Percentiles rank a stretch among this genome's conserved stretches.
Conservation (phyloP, 37 sponge, comb jelly and placozoan genomes). For the Cliona cf. orientalis region DNA sequence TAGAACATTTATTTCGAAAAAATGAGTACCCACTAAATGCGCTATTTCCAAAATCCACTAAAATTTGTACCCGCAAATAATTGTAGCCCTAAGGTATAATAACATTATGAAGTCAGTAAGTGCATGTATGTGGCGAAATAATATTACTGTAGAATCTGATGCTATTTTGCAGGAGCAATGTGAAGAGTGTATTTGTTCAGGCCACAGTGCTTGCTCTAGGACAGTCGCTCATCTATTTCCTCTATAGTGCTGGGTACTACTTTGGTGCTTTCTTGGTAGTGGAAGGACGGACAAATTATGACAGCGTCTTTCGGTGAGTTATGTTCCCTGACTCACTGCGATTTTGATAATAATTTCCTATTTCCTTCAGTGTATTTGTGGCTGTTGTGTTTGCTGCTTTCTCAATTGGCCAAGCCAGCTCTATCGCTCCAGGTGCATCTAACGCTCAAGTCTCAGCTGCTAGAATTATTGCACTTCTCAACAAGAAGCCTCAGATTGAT, state of each 20-base stretch:
- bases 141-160: too few species aligned
- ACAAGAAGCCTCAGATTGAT: slow-evolving; percentile 68
- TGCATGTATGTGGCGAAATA: too few species aligned
- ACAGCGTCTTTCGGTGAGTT: slow-evolving; percentile 72
- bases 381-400: slow-evolving; percentile 94
- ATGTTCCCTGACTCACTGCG: not conserved
- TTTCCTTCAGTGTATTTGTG: slow-evolving; percentile 89
- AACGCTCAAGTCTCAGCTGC: slow-evolving; percentile 84
- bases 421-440: slow-evolving; percentile 78
- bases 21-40: too few species aligned
- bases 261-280: slow-evolving; percentile 83
- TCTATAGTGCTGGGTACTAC: slow-evolving; percentile 75
- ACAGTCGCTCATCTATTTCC: slow-evolving; percentile 75
- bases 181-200: slow-evolving; percentile 41
- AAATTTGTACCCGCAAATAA: too few species aligned
- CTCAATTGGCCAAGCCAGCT: slow-evolving; percentile 79
- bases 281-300: slow-evolving; percentile 27
- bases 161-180: slow-evolving; percentile 32
- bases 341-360: too few species aligned
- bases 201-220: slow-evolving; percentile 65
- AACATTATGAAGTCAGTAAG: too few species aligned
- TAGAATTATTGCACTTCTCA: slow-evolving; percentile 61
- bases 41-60: too few species aligned
- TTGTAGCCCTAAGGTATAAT: too few species aligned
- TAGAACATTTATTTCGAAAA: not conserved